phyloP scores from a whole-genome alignment of 2,888 invertebrate species.

The Omphaloscelis lunosa region DNA sequence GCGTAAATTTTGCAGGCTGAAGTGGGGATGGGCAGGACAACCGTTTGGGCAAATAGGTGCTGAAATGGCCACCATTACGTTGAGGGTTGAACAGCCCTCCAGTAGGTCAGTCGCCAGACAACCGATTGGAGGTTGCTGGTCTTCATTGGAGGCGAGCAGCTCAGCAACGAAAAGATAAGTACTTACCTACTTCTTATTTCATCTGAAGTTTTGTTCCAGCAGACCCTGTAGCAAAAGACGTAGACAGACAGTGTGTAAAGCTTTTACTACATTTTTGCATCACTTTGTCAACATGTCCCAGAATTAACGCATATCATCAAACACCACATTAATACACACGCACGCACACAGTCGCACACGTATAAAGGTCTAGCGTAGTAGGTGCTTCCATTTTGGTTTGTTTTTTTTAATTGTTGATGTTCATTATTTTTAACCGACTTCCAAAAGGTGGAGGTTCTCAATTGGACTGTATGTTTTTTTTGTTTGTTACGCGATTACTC shows the following conservation, averaged over 20 bases:
- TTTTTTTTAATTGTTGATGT: too few species aligned
- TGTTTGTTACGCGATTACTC: too few species aligned
- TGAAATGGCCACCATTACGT: neutral
- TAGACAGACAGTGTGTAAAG: neutral
- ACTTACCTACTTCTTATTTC: neutral
- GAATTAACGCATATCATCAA: too few species aligned
- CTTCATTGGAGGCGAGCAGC: neutral
- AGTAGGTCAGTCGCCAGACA: neutral
- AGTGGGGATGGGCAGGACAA: neutral
- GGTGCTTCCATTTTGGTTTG: neutral
- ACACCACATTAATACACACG: neutral
- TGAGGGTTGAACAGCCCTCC: neutral
- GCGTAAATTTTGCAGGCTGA: neutral
- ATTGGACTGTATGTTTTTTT: too few species aligned
- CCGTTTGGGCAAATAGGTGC: neutral
- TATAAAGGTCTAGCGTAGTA: neutral
- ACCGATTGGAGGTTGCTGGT: too few species aligned
- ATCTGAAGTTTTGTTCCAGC: neutral
- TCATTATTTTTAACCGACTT: too few species aligned
- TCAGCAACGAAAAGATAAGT: neutral
- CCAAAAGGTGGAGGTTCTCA: too few species aligned
- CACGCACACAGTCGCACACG: neutral
- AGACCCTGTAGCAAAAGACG: neutral
- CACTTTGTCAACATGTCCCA: neutral
- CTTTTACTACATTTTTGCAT: neutral